phyloP scores from a whole-genome alignment of 2,797 vertebrate genomes.

The Sebastes itinus region DNA sequence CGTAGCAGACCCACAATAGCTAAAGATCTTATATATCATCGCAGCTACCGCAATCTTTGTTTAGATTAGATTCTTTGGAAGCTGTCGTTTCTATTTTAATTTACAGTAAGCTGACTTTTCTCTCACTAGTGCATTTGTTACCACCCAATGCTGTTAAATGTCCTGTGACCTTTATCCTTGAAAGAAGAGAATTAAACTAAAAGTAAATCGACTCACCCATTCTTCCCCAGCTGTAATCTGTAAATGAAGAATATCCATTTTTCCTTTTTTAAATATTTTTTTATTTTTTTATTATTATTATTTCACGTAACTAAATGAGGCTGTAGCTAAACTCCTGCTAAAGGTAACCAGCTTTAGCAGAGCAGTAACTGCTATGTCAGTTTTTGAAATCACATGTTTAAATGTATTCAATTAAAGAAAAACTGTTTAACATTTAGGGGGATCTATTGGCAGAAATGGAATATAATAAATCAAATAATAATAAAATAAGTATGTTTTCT shows the following conservation, averaged over 20 bases:
- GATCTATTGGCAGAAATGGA: too few species aligned
- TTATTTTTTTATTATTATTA: too few species aligned
- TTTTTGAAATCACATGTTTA: too few species aligned
- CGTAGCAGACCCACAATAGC: slow-evolving; percentile 14
- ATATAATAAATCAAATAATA: too few species aligned
- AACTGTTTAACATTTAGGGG: fast-evolving
- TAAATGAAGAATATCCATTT: background rate
- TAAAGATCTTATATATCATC: background rate
- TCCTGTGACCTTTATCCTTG: background rate
- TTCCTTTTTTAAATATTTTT: too few species aligned
- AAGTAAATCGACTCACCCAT: background rate
- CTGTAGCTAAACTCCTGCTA: too few species aligned
- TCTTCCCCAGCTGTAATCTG: too few species aligned
- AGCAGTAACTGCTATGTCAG: too few species aligned
- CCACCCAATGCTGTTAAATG: background rate
- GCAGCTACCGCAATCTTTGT: background rate
- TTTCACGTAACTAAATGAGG: too few species aligned
- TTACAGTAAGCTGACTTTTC: background rate
- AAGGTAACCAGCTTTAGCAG: too few species aligned
- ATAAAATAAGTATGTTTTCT: too few species aligned
- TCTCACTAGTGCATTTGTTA: background rate
- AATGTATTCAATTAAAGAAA: too few species aligned
- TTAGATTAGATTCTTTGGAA: background rate
- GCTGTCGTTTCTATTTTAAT: background rate
- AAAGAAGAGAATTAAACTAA: background rate